Evolutionary conservation across 2,797 vertebrate species (phyloP), one percentile per base, ranked within the genome.

Genomic region (Gadopsis bispinosus): DNA sequence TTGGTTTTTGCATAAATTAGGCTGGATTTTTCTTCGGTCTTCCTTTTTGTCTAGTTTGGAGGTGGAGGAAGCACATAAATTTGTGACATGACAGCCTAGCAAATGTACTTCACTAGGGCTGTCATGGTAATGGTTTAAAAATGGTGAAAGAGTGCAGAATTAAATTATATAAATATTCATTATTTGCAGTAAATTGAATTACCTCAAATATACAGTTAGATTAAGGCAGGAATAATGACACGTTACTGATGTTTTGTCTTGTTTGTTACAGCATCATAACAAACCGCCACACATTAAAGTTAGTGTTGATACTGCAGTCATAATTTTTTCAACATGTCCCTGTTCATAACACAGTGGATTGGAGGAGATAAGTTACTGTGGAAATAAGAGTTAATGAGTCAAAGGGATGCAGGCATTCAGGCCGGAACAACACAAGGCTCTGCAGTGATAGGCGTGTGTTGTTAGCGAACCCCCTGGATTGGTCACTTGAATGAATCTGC

Each of bases 1-100:
- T 31, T 11, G 31, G 50, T 83, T 70, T 78, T 63, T 64, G 69
- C 65, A 79, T 79, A 53, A 78, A 79, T 82, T 68, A 70, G n/a
- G n/a, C 37, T 67, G 35, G 26, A 71, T 80, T 84, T 53, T 54
- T 71, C 72, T 69, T 71, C 31, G 4, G 56, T 70, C 45, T 68
- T 73, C 35, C 19, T 64, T 80, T 83, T 79, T 69, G 68, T 84
- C 73, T 81, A 12, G 35, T 69, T 65, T 33, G 13, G 41, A 85
- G 81, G 63, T 70, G 35, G 66, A 77, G 45, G 37, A 62, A 67
- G 60, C 71, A 79, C 73, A 77, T 67, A 75, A 79, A 70, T 35
- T 22, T 10, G 37, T n/a, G n/a, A n/a, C n/a, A n/a, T n/a, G n/a
- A n/a, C n/a, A n/a, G 37, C 37, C 37, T 37, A 74, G 73, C n/a